These are phyloP conservation scores for Pterocles gutturalis DNA, from an alignment of 2,113 vertebrate genomes.

Conservation along the genomic window DNA sequence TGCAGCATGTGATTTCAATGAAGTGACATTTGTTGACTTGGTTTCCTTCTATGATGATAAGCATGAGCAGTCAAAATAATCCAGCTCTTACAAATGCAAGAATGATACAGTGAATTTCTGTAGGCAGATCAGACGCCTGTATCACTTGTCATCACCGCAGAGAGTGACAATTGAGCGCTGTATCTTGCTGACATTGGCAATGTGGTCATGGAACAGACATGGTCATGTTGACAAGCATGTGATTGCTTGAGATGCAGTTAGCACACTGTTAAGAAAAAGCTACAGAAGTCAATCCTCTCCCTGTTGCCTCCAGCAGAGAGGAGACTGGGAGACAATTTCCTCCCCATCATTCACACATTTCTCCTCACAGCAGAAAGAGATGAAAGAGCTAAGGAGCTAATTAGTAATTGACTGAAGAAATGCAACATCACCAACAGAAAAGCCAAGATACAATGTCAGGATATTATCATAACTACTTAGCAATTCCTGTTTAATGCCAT, in stretches of 20 bases:
- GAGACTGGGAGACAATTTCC: not conserved
- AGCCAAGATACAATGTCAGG: not conserved
- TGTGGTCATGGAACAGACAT: not conserved
- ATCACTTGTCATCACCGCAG: not conserved
- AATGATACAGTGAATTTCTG: not conserved
- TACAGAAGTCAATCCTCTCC: not conserved
- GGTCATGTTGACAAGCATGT: not conserved
- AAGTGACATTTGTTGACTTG: not conserved
- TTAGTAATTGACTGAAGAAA: not conserved
- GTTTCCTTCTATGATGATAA: not conserved
- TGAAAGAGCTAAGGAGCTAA: not conserved
- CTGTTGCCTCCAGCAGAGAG: not conserved
- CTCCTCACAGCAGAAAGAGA: not conserved
- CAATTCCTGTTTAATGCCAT: not conserved
- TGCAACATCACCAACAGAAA: not conserved
- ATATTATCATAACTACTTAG: not conserved
- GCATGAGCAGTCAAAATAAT: not conserved
- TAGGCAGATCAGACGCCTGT: fast-evolving
- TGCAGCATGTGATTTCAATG: not conserved
- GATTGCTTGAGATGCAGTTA: not conserved
- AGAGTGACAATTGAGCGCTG: not conserved
- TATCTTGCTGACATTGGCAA: not conserved
- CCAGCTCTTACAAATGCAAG: not conserved
- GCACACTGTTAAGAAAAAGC: not conserved
- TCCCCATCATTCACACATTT: not conserved